These are phyloP conservation scores for Epizoanthus scotinus DNA, from an alignment of 92 coral and sea anemone genomes.

Conservation along the genomic window DNA sequence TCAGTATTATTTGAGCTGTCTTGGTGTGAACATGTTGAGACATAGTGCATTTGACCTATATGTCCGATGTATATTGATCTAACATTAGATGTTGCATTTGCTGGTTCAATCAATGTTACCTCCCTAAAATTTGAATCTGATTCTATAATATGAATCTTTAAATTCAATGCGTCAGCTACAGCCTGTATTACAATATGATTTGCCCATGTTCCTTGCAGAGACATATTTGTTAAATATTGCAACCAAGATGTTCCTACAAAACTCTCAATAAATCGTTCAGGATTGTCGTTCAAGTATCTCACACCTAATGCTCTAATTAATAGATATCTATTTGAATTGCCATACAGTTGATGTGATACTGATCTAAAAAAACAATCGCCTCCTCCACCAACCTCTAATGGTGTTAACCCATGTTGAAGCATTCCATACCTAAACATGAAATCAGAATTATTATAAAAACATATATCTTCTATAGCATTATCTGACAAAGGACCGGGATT, in stretches of 20 bases:
- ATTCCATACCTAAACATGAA: not conserved
- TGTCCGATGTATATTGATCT: slow-evolving; percentile 58
- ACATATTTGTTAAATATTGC: slow-evolving; percentile 59
- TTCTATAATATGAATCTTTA: slow-evolving; percentile 60
- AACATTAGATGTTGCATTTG: slow-evolving; percentile 41
- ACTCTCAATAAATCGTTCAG: slow-evolving; percentile 67
- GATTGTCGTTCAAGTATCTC: slow-evolving; percentile 47
- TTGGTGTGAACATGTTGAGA: slow-evolving; percentile 47
- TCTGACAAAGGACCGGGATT: not conserved
- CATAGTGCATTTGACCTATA: slow-evolving; percentile 66
- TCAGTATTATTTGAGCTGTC: slow-evolving; percentile 24
- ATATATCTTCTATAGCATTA: not conserved
- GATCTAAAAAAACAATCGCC: no score
- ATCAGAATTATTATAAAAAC: not conserved
- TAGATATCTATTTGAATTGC: slow-evolving; percentile 49
- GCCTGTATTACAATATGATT: slow-evolving; percentile 62
- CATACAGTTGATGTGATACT: slow-evolving; percentile 24
- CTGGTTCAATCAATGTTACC: slow-evolving; percentile 52
- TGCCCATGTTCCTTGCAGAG: slow-evolving; percentile 71
- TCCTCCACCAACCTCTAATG: no score
- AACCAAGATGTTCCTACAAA: slow-evolving; percentile 48
- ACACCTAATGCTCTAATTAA: slow-evolving; percentile 51
- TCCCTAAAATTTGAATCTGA: slow-evolving; percentile 52
- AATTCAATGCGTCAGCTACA: slow-evolving; percentile 63
- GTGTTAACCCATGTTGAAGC: not conserved